Evolutionary conservation across 2,888 invertebrate genomes (phyloP).

Genomic region (Odontomyia ornata): DNA sequence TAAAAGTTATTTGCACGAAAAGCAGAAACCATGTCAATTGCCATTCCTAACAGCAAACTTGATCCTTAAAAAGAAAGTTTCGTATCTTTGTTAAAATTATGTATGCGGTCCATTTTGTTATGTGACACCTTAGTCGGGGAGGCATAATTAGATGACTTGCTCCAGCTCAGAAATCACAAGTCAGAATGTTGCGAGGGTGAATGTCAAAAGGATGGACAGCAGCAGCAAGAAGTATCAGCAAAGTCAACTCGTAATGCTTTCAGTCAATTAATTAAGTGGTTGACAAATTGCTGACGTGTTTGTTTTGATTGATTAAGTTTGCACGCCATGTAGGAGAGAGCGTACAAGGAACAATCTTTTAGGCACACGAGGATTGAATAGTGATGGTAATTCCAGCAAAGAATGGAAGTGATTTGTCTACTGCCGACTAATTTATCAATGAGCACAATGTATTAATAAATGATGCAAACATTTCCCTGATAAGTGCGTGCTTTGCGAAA

Average conservation of each 20-base stretch:
- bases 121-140: slow-evolving; percentile 32
- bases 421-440: slow-evolving; percentile 5
- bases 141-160: slow-evolving; percentile 40
- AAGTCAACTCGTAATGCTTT: slow-evolving; percentile 43
- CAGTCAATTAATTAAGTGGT: slow-evolving; percentile 50
- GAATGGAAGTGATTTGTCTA: slow-evolving; percentile 30
- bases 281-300: slow-evolving; percentile 51
- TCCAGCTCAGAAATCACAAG: slow-evolving; percentile 42
- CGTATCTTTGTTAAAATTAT: slow-evolving; percentile 18
- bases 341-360: neutral
- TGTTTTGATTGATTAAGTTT: slow-evolving; percentile 50
- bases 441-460: neutral
- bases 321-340: neutral
- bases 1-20: neutral
- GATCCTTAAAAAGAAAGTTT: slow-evolving; percentile 33
- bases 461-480: neutral
- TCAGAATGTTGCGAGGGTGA: slow-evolving; percentile 19
- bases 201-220: neutral
- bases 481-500: too few species aligned
- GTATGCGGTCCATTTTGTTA: slow-evolving; percentile 31
- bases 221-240: slow-evolving; percentile 37
- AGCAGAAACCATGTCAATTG: slow-evolving; percentile 19
- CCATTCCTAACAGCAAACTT: slow-evolving; percentile 25
- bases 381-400: neutral
- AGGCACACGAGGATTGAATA: neutral